Base-by-base conservation (phyloP, 2,113 vertebrate genomes). In the Carlito syrichta region DNA sequence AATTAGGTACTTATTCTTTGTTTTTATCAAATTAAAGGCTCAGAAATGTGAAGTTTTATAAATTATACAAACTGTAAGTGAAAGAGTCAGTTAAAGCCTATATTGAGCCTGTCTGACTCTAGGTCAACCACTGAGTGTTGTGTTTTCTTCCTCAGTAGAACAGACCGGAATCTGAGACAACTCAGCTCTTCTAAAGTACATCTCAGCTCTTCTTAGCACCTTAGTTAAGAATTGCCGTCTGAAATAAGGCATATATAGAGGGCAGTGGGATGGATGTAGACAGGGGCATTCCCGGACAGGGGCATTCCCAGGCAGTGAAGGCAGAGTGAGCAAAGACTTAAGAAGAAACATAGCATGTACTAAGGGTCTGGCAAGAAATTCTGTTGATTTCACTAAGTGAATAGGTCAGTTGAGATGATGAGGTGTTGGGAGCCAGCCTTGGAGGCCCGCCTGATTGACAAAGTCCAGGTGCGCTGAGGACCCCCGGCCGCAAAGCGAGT, bases 21-120 rank as follows among this genome's bases (percentile, higher is more conserved):
- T 83, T 95, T 91, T 52, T 48, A 92, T 14, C 3, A 76, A 10
- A 32, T 71, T 58, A 89, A 86, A 93, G 30, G 35, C 13, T 58
- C 60, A 85, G 66, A 79, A 77, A 40, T 16, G 50, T 13, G 11
- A 22, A 16, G 6, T 77, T 76, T 23, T 8, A n/a, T 52, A 69
- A 68, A 81, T 92, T 62, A 71, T 11, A 66, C 6, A 83, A 27
- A 60, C 0, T 16, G 4, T 58, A 79, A 91, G n/a, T 54, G 3
- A 40, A 79, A 77, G 10, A 81, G 52, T 4, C 6, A 89, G 50
- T 63, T 93, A 12, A 92, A 86, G 25, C 63, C 30, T 30, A 25
- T 23, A 45, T 76, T 11, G 82, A 54, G 50, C 40, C 25, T 23
- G 12, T 16, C 5, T 87, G n/a, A 69, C 32, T 17, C 5, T 27